A percentile compares a stretch with the other conserved stretches of the same genome.
Evolutionary conservation across 2,888 invertebrate genomes (phyloP).

Genomic region (Drosophila paranaensis): DNA sequence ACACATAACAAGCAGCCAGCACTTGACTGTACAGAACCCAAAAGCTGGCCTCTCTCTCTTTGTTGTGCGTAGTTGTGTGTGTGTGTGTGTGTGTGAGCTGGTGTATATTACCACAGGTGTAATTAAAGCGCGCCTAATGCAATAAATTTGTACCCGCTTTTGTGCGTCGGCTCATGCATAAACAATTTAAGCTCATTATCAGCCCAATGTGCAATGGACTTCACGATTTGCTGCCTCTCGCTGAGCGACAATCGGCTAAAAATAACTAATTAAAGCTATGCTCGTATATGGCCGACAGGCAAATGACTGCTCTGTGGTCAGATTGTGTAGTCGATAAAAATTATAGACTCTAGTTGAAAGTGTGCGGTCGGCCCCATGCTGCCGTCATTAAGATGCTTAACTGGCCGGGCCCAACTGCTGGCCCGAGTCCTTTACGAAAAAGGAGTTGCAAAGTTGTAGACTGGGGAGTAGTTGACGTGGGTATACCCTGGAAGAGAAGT

Average conservation of each 20-base stretch:
- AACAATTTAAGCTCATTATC: conserved; percentile 68
- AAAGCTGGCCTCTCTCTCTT: background rate
- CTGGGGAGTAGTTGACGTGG: background rate
- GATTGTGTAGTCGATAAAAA: conserved; percentile 73
- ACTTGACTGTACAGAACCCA: conserved; percentile 33
- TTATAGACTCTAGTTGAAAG: conserved; percentile 69
- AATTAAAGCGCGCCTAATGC: conserved; percentile 72
- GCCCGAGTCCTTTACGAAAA: conserved; percentile 1
- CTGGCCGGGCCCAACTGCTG: conserved; percentile 22
- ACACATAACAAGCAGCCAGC: conserved; percentile 54
- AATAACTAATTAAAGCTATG: conserved; percentile 60
- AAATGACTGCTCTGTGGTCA: conserved; percentile 53
- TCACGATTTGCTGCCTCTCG: background rate
- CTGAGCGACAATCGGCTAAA: conserved; percentile 9
- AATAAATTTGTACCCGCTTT: conserved; percentile 63
- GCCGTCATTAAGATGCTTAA: conserved; percentile 57
- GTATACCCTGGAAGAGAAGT: conserved; percentile 4
- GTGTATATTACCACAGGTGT: conserved; percentile 66
- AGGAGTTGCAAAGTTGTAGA: background rate
- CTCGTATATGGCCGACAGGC: conserved; percentile 27
- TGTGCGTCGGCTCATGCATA: conserved; percentile 48
- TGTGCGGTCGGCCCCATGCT: conserved; percentile 36
- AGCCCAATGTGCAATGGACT: conserved; percentile 48
- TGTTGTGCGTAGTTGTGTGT: conserved; percentile 11
- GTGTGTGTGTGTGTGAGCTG: conserved; percentile 18